These are phyloP conservation scores for Aricia artaxerxes DNA, from an alignment of 2,888 invertebrate species.

Conservation along the genomic window DNA sequence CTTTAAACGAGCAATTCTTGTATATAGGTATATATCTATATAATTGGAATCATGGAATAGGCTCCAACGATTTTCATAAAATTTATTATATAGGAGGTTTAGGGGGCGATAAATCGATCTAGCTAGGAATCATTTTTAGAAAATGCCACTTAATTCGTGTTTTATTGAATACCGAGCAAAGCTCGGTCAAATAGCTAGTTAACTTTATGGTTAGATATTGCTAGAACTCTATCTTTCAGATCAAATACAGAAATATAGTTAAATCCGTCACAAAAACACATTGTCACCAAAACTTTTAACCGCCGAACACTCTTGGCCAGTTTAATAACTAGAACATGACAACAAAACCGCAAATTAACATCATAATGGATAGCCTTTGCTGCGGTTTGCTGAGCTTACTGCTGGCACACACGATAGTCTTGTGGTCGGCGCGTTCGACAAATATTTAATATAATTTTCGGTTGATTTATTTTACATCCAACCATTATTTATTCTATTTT, in stretches of 20 bases:
- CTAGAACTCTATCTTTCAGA: background rate
- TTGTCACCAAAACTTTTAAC: background rate
- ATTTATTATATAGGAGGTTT: too few species aligned
- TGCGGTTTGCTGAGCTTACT: constrained; percentile 27
- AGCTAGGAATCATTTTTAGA: too few species aligned
- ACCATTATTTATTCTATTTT: background rate
- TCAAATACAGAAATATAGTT: background rate
- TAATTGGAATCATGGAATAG: too few species aligned
- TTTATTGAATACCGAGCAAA: too few species aligned
- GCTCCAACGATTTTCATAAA: too few species aligned
- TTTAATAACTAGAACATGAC: background rate
- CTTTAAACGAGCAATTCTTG: too few species aligned
- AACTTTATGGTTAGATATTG: too few species aligned
- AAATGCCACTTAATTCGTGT: too few species aligned
- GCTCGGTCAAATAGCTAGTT: too few species aligned
- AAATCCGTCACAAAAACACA: background rate
- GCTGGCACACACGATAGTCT: constrained; percentile 17
- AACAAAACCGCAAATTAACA: constrained; percentile 32
- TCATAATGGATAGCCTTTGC: constrained; percentile 33
- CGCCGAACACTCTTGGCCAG: background rate
- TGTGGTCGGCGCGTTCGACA: constrained; percentile 2
- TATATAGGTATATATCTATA: too few species aligned
- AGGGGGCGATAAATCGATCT: too few species aligned
- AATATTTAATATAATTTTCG: background rate
- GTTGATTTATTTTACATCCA: background rate